Percentiles rank a stretch among this genome's conserved stretches.
These are phyloP conservation scores for Arvicola amphibius DNA, from an alignment of 2,797 vertebrate species.

Conservation along the genomic window DNA sequence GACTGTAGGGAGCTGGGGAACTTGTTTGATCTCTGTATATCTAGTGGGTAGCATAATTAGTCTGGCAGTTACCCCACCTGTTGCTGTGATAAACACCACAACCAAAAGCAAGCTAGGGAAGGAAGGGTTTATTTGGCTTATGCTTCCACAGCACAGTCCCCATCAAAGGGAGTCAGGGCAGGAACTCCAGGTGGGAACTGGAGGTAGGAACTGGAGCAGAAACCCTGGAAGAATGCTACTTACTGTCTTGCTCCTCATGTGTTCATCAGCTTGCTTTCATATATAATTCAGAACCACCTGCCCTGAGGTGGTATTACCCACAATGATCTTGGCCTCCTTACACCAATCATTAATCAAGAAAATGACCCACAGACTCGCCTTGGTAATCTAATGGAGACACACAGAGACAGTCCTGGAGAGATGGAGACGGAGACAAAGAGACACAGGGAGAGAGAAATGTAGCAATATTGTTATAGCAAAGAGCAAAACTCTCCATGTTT, in stretches of 20 bases:
- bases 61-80: neutral
- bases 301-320: neutral
- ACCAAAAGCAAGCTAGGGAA: too few species aligned
- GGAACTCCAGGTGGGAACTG: neutral
- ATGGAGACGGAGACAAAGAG: neutral
- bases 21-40: neutral
- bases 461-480: neutral
- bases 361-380: neutral
- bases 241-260: neutral
- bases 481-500: neutral
- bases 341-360: neutral
- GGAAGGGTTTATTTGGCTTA: neutral
- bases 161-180: neutral
- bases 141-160: neutral
- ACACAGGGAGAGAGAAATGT: neutral
- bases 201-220: neutral
- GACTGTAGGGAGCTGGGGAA: neutral
- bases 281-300: neutral
- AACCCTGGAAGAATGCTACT: neutral
- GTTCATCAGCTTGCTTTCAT: neutral
- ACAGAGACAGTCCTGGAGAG: neutral
- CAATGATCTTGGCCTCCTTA: neutral
- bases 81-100: neutral
- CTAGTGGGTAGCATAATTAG: neutral
- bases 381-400: neutral